Percentiles rank a stretch among this genome's conserved stretches.
phyloP scores from a whole-genome alignment of 2,888 invertebrate genomes.

The Neelides folsomi region DNA sequence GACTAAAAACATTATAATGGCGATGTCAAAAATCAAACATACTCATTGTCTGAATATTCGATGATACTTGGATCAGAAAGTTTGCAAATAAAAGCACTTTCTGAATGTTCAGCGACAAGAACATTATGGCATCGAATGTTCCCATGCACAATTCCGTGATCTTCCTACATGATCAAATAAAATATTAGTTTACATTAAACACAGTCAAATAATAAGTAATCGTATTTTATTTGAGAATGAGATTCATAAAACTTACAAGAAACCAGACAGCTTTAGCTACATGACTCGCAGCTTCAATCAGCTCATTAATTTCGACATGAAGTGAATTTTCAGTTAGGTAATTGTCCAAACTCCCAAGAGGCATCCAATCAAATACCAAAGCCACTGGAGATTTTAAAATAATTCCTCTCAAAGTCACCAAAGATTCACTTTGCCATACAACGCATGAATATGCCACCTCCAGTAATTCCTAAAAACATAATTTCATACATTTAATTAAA shows the following conservation, averaged over 20 bases:
- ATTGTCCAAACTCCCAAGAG: conserved; percentile 61
- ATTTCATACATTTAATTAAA: neutral
- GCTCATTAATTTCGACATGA: conserved; percentile 44
- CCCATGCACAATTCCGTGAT: conserved; percentile 69
- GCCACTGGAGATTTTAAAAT: conserved; percentile 63
- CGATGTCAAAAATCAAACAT: conserved; percentile 36
- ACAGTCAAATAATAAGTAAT: neutral
- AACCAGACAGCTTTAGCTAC: conserved; percentile 76
- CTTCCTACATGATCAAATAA: conserved; percentile 44
- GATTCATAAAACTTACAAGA: conserved; percentile 46
- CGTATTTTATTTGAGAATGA: neutral
- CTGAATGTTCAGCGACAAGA: conserved; percentile 59
- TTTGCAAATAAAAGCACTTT: conserved; percentile 58
- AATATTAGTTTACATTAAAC: neutral
- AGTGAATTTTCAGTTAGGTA: conserved; percentile 41
- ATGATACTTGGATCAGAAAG: conserved; percentile 69
- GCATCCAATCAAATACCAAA: conserved; percentile 66
- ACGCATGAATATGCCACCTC: conserved; percentile 65
- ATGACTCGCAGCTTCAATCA: conserved; percentile 67
- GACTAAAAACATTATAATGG: neutral
- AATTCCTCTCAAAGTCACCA: conserved; percentile 57
- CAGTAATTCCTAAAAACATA: conserved; percentile 45
- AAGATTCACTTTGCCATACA: conserved; percentile 58
- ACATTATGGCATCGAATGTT: conserved; percentile 69
- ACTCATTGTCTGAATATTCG: conserved; percentile 53